Evolutionary conservation across 2,113 vertebrate species (phyloP), one percentile per base, ranked within the genome.

Genomic region (Piaya cayana): DNA sequence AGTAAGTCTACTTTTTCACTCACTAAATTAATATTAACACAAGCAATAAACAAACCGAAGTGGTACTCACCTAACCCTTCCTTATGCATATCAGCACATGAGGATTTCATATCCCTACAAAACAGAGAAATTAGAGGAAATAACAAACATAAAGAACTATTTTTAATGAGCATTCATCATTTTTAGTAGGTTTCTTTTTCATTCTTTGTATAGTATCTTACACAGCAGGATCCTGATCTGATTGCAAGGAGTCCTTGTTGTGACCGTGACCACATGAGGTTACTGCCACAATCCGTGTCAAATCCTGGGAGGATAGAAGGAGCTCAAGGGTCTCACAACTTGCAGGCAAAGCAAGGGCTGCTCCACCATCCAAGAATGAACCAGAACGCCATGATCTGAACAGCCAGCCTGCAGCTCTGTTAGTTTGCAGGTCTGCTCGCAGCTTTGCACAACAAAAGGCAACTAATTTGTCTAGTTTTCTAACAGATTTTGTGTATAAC

Each of bases 371-470:
- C 39, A 26, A 30, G n/a, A 27, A 26, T 11, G 42, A 70, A 13
- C 21, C 37, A 68, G 69, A 59, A 70, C 32, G 43, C 49, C 34
- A 39, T 9, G 22, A 53, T n/a, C 53, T 39, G 55, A 75, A 43
- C 23, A 65, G 72, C 43, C 36, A 62, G 8, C 32, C 47, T 92
- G 53, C 70, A 79, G 39, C 59, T 60, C 47, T 71, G 32, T 47
- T n/a, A 72, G n/a, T 53, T 93, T 3, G 1, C 52, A 75, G 43
- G 62, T 79, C 25, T 82, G 42, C 87, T 82, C 85, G 68, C 64
- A 58, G 64, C 64, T 85, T 93, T 62, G 62, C 65, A 59, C 88
- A 92, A 84, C 62, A 75, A 96, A 96, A 94, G 36, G 34, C 60
- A 65, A 91, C 34, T 18, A 29, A 94, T 90, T 59, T 72, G 42